A percentile compares a stretch with the other conserved stretches of the same genome.
These are phyloP conservation scores for Hipparchia sbordonii DNA, from an alignment of 2,888 invertebrate genomes.

Conservation along the genomic window DNA sequence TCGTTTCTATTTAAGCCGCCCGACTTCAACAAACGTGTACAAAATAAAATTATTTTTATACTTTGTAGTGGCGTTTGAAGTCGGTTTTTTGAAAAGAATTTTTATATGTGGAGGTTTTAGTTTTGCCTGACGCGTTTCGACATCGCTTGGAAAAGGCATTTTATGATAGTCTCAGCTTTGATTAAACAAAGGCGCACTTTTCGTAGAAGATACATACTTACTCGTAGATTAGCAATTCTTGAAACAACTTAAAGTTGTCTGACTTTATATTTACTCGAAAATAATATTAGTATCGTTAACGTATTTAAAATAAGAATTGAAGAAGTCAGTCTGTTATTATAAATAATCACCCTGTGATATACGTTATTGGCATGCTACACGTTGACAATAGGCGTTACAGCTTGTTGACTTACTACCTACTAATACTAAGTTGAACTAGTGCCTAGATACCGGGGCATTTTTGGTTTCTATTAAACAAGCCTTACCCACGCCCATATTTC, in stretches of 20 bases:
- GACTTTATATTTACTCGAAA: too few species aligned
- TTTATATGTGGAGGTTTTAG: background rate
- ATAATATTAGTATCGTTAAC: background rate
- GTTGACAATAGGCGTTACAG: background rate
- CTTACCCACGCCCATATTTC: too few species aligned
- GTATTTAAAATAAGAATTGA: background rate
- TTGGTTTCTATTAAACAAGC: background rate
- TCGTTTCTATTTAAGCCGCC: too few species aligned
- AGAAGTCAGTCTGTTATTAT: background rate
- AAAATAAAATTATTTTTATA: too few species aligned
- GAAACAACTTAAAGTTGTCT: background rate
- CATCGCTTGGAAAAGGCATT: background rate
- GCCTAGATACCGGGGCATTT: background rate
- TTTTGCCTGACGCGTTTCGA: background rate
- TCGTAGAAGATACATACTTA: background rate
- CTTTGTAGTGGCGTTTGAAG: too few species aligned
- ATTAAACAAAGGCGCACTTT: background rate
- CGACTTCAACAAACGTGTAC: too few species aligned
- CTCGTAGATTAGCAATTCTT: background rate
- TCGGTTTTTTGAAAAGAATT: too few species aligned
- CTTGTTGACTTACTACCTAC: background rate
- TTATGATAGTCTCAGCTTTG: background rate
- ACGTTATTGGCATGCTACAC: background rate
- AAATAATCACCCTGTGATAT: slow-evolving; percentile 4
- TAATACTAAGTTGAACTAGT: too few species aligned